phyloP scores from a whole-genome alignment of 2,113 vertebrate genomes.

The Nothobranchius kuhntae region DNA sequence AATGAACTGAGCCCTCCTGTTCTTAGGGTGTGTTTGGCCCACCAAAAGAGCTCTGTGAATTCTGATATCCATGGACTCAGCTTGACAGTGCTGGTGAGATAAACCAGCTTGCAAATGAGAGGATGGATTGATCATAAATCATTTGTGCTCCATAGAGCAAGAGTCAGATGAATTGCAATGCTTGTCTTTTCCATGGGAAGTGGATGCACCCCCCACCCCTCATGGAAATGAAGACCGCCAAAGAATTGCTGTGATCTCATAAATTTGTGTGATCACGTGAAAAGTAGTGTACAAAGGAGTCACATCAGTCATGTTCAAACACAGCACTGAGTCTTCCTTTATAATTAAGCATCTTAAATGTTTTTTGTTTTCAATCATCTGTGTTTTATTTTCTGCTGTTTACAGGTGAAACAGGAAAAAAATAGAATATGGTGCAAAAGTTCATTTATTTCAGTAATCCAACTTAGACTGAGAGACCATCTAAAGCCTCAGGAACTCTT shows the following conservation, averaged over 20 bases:
- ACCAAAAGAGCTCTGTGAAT: constrained; percentile 60
- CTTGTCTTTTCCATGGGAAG: constrained; percentile 67
- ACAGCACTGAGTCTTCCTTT: constrained; percentile 34
- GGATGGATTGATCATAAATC: constrained; percentile 59
- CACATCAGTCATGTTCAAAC: constrained; percentile 67
- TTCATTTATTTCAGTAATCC: too few relatives aligned
- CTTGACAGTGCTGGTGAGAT: constrained; percentile 43
- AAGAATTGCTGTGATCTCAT: constrained; percentile 70
- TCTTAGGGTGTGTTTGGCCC: constrained; percentile 56
- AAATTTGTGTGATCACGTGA: constrained; percentile 78
- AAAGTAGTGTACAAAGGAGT: constrained; percentile 63
- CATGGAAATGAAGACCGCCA: constrained; percentile 64
- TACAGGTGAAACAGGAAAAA: too few relatives aligned
- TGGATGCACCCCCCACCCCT: constrained; percentile 37
- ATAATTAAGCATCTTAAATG: too few relatives aligned
- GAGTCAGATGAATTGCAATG: constrained; percentile 68
- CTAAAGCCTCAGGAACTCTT: too few relatives aligned
- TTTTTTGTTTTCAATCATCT: too few relatives aligned
- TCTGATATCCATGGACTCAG: constrained; percentile 43
- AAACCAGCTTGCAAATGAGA: constrained; percentile 45
- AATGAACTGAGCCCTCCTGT: constrained; percentile 70
- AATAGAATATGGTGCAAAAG: too few relatives aligned
- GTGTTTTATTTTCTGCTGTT: too few relatives aligned
- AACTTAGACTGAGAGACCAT: too few relatives aligned
- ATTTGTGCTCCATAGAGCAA: constrained; percentile 48